A percentile compares a stretch with the other conserved stretches of the same genome.
These are phyloP conservation scores for Typhlomys cinereus DNA, from an alignment of 2,113 vertebrate species.

Conservation along the genomic window DNA sequence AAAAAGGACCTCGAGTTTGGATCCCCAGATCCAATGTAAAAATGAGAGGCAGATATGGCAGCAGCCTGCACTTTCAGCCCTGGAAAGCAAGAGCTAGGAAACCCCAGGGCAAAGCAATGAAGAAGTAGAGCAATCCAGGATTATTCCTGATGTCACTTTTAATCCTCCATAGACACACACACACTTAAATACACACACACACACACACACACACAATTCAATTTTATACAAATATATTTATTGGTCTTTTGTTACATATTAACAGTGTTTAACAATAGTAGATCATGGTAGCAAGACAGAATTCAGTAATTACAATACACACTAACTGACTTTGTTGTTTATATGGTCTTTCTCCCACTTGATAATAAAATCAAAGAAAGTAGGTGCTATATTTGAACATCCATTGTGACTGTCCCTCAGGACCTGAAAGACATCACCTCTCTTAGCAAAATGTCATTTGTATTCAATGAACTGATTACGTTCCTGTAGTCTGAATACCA, in stretches of 20 bases:
- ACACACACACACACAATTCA: too few species aligned
- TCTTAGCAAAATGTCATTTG: not conserved
- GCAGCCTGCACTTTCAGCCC: too few species aligned
- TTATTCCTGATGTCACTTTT: too few species aligned
- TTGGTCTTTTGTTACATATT: not conserved
- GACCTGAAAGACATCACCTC: not conserved
- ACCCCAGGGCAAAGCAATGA: too few species aligned
- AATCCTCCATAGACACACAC: too few species aligned
- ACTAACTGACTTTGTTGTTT: not conserved
- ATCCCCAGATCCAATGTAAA: too few species aligned
- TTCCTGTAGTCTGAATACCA: not conserved
- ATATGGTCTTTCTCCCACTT: rapidly evolving
- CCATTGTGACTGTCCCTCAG: not conserved
- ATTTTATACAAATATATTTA: not conserved
- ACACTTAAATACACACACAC: too few species aligned
- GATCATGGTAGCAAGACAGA: not conserved
- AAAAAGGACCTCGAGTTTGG: too few species aligned
- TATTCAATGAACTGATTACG: not conserved
- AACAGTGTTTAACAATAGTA: not conserved
- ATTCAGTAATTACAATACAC: not conserved
- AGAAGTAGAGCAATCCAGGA: too few species aligned
- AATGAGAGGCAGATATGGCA: too few species aligned
- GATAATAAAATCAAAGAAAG: not conserved
- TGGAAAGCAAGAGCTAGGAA: too few species aligned
- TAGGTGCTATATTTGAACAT: not conserved